A percentile compares a stretch with the other conserved stretches of the same genome.
Evolutionary conservation across 2,113 vertebrate species (phyloP).

Genomic region (Zingel zingel): DNA sequence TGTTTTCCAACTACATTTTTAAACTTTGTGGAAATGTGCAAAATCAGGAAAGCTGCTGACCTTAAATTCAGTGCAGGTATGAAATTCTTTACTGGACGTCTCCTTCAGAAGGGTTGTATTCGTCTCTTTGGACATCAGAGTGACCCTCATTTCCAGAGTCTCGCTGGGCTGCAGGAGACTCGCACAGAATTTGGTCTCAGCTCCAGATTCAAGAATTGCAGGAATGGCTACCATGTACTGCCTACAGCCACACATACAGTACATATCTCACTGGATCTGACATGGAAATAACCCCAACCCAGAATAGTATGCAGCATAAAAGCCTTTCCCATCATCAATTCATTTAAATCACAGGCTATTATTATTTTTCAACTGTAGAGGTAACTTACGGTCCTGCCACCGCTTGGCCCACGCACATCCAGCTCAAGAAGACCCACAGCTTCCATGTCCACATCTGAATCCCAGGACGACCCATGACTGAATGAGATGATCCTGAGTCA

Average conservation of each 20-base stretch:
- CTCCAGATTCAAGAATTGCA: conserved; percentile 74
- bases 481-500: conserved; percentile 12
- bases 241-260: conserved; percentile 45
- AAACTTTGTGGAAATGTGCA: no score
- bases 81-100: conserved; percentile 48
- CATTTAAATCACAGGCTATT: neutral
- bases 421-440: conserved; percentile 57
- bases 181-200: conserved; percentile 68
- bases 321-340: neutral
- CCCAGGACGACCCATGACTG: conserved; percentile 65
- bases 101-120: conserved; percentile 41
- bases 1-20: neutral
- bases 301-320: no score
- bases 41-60: conserved; percentile 43
- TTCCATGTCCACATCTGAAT: conserved; percentile 55
- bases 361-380: neutral
- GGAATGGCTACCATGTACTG: conserved; percentile 77
- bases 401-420: conserved; percentile 28
- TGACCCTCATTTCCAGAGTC: conserved; percentile 68
- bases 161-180: conserved; percentile 76
- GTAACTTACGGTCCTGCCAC: conserved; percentile 68
- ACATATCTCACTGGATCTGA: neutral
- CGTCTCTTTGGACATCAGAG: conserved; percentile 35
- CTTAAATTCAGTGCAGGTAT: conserved; percentile 65
- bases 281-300: neutral